Percentiles rank a stretch among this genome's conserved stretches.
These are phyloP conservation scores for Gallinago nigripennis DNA, from an alignment of 2,797 vertebrate genomes.

Conservation along the genomic window DNA sequence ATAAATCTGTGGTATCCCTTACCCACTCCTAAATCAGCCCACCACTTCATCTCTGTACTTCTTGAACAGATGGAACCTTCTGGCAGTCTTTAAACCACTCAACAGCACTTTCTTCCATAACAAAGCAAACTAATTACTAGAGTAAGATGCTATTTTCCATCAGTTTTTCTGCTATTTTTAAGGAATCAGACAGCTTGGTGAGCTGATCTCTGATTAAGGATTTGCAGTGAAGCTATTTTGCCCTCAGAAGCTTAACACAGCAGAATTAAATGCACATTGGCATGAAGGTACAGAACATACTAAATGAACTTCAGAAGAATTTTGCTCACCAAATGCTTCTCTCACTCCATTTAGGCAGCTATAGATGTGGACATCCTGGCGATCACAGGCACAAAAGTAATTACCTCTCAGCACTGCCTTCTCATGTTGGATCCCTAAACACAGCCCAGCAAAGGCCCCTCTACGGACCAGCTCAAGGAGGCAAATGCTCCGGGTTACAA, in stretches of 20 bases:
- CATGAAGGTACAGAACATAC: neutral
- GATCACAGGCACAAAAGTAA: neutral
- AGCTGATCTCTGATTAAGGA: neutral
- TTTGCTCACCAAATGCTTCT: neutral
- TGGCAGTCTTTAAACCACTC: slow-evolving; percentile 35
- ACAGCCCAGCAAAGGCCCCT: neutral
- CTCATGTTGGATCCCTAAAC: neutral
- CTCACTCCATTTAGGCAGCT: neutral
- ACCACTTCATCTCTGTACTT: neutral
- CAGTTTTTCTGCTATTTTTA: slow-evolving; percentile 15
- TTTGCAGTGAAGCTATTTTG: neutral
- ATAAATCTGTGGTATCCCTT: neutral
- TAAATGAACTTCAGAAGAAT: neutral
- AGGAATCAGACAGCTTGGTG: neutral
- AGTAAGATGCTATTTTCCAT: neutral
- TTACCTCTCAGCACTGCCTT: neutral
- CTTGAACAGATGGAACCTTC: slow-evolving; percentile 51
- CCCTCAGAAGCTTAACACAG: neutral
- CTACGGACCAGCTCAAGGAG: neutral
- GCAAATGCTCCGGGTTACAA: neutral
- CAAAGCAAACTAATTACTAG: slow-evolving; percentile 43
- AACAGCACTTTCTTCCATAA: slow-evolving; percentile 2
- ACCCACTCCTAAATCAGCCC: neutral
- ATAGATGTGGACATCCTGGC: neutral
- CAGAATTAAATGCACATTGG: neutral